A percentile compares a stretch with the other conserved stretches of the same genome.
These are phyloP conservation scores for Anas capensis DNA, from an alignment of 2,797 vertebrate genomes.

Conservation along the genomic window DNA sequence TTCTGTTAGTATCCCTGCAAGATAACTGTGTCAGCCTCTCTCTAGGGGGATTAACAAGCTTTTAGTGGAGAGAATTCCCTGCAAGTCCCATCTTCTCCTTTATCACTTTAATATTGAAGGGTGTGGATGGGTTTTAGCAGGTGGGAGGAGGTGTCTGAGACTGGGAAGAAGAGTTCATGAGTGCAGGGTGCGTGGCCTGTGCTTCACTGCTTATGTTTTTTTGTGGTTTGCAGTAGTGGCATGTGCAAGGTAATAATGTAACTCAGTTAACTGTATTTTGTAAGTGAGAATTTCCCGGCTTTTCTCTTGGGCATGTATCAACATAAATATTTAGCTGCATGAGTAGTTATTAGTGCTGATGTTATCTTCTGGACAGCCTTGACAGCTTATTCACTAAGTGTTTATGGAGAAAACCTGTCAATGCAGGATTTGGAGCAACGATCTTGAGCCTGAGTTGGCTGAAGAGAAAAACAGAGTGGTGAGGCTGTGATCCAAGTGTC, in stretches of 20 bases:
- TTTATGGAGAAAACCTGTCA: not conserved
- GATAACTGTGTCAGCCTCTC: not conserved
- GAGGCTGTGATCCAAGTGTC: not conserved
- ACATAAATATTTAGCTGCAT: not conserved
- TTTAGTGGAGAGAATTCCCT: not conserved
- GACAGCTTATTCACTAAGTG: not conserved
- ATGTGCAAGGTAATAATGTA: not conserved
- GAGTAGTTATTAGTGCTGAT: not conserved
- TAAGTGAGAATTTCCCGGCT: slow-evolving; percentile 42
- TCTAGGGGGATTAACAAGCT: not conserved
- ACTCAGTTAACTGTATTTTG: not conserved
- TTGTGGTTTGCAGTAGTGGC: slow-evolving; percentile 9
- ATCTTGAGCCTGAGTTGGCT: not conserved
- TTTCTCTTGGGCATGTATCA: not conserved
- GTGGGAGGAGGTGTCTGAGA: not conserved
- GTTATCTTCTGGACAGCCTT: not conserved
- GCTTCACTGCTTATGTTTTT: not conserved
- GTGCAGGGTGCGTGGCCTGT: not conserved
- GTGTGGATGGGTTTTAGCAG: not conserved
- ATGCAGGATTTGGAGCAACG: not conserved
- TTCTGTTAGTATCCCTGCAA: not conserved
- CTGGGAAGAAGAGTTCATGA: not conserved
- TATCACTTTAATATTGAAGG: not conserved
- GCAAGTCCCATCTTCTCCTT: not conserved
- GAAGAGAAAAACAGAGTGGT: too few species aligned